Conservation (phyloP, 2,888 invertebrate genomes). For the Cybosia mesomella region DNA sequence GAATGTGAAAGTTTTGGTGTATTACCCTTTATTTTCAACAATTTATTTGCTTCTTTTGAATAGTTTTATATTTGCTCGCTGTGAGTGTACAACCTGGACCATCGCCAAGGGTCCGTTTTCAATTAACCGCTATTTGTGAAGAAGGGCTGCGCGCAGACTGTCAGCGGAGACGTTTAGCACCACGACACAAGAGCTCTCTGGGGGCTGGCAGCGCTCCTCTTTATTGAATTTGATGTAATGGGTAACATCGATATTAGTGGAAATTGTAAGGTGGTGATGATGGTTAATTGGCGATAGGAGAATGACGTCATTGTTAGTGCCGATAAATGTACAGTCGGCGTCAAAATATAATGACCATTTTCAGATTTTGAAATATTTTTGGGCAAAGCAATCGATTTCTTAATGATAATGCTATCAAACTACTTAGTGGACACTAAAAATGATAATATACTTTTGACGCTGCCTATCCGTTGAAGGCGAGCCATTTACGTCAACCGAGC, state of each 20-base stretch:
- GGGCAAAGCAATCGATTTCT: background rate
- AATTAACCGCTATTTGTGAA: slow-evolving; percentile 81
- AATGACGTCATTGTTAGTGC: background rate
- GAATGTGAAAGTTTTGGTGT: background rate
- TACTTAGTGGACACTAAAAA: too few relatives aligned
- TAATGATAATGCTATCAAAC: background rate
- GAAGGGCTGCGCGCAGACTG: slow-evolving; percentile 53
- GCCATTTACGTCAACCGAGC: too few relatives aligned
- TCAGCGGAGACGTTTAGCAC: slow-evolving; percentile 66
- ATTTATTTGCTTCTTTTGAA: background rate
- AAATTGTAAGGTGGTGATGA: background rate
- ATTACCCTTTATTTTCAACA: background rate
- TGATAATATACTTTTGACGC: too few relatives aligned
- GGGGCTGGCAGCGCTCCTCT: slow-evolving; percentile 41
- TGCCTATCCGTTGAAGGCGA: too few relatives aligned
- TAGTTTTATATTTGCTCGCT: background rate
- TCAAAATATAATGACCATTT: background rate
- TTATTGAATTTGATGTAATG: slow-evolving; percentile 43
- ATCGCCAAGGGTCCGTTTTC: slow-evolving; percentile 65
- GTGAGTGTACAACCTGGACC: slow-evolving; percentile 49
- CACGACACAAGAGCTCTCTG: slow-evolving; percentile 47
- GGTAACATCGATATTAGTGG: slow-evolving; percentile 15
- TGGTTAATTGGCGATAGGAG: background rate
- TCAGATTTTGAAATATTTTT: background rate
- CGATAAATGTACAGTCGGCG: too few relatives aligned